These are phyloP conservation scores for Notospermus geniculatus DNA, from an alignment of 1,140 invertebrate species.

Conservation along the genomic window DNA sequence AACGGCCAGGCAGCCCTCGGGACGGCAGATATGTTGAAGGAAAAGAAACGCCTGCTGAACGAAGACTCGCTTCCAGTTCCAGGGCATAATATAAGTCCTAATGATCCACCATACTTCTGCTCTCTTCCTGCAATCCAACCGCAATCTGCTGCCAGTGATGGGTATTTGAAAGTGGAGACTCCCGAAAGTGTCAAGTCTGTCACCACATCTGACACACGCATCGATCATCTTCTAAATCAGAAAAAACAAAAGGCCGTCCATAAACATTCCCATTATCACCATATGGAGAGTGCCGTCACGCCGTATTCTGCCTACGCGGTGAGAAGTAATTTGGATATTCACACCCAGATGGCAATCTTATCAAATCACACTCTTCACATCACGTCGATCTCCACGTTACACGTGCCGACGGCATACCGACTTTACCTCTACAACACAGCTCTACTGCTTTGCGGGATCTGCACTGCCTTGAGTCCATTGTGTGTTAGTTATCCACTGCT, in stretches of 20 bases:
- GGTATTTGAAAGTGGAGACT: too few species aligned
- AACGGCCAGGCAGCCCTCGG: not conserved
- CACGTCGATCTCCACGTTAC: slow-evolving; percentile 33
- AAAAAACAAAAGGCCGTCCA: slow-evolving; percentile 1
- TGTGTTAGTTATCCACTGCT: slow-evolving; percentile 70
- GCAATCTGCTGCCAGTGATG: too few species aligned
- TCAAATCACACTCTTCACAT: slow-evolving; percentile 40
- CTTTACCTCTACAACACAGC: slow-evolving; percentile 84
- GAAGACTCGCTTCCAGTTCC: slow-evolving; percentile 18
- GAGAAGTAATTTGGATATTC: slow-evolving; percentile 81
- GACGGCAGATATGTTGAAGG: not conserved
- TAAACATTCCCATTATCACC: slow-evolving; percentile 1
- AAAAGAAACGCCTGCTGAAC: not conserved
- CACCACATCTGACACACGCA: not conserved
- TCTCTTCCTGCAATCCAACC: not conserved
- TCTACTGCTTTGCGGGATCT: slow-evolving; percentile 74
- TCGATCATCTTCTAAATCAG: not conserved
- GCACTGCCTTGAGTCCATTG: slow-evolving; percentile 73
- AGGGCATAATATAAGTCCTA: slow-evolving; percentile 23
- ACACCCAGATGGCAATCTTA: slow-evolving; percentile 68
- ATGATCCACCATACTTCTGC: not conserved
- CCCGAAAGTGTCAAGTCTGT: not conserved
- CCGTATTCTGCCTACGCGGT: slow-evolving; percentile 61
- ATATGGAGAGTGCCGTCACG: not conserved
- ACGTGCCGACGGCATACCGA: slow-evolving; percentile 21